Evolutionary conservation across 1,140 invertebrate genomes (phyloP).

Genomic region (Diploscapter pachys): DNA sequence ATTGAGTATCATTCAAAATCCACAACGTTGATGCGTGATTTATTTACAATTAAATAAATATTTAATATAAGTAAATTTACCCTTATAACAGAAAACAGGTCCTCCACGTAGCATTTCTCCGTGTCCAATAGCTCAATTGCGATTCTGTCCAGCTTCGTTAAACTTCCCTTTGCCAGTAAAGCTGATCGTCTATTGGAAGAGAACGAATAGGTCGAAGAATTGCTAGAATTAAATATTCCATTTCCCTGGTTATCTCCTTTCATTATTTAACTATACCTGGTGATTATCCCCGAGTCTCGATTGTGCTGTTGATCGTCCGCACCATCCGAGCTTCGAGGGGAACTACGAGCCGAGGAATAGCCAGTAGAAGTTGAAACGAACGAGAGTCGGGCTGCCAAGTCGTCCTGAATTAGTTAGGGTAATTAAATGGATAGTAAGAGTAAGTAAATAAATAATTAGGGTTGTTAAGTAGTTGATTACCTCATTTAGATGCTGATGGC

Average conservation of each 20-base stretch:
- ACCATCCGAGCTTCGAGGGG: slow-evolving; percentile 24
- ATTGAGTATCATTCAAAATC: too few relatives aligned
- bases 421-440: too few relatives aligned
- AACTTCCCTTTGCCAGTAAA: slow-evolving; percentile 33
- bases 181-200: slow-evolving; percentile 4
- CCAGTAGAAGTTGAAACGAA: slow-evolving; percentile 35
- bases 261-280: too few relatives aligned
- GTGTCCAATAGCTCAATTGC: slow-evolving; percentile 87
- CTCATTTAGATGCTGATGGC: too few relatives aligned
- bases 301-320: slow-evolving; percentile 27
- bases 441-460: too few relatives aligned
- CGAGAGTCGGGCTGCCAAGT: slow-evolving; percentile 17
- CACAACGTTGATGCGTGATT: slow-evolving; percentile 20
- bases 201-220: background rate
- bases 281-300: slow-evolving; percentile 12
- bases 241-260: background rate
- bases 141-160: slow-evolving; percentile 75
- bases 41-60: background rate
- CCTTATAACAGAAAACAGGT: slow-evolving; percentile 83
- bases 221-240: slow-evolving; percentile 1
- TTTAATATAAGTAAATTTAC: slow-evolving; percentile 64
- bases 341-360: slow-evolving; percentile 26
- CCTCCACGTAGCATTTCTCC: slow-evolving; percentile 84
- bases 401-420: too few relatives aligned
- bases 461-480: too few relatives aligned